Evolutionary conservation across 2,797 vertebrate genomes (phyloP).

Genomic region (Necrosyrtes monachus): DNA sequence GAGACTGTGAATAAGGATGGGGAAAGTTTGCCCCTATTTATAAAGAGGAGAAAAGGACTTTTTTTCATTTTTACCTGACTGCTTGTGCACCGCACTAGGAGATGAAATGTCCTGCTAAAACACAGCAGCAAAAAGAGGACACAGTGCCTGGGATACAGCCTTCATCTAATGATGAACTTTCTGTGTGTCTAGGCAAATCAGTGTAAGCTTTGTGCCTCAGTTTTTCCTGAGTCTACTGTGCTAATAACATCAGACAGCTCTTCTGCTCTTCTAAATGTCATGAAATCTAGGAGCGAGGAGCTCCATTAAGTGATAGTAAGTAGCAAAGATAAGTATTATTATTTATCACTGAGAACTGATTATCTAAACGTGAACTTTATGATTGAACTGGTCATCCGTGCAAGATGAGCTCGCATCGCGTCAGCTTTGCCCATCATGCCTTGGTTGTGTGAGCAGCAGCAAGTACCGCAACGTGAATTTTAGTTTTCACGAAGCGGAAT

Average conservation of each 20-base stretch:
- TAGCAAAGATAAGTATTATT: not conserved
- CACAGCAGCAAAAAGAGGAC: not conserved
- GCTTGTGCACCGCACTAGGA: not conserved
- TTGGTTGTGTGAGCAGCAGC: not conserved
- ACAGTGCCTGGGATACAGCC: not conserved
- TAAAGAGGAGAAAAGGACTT: not conserved
- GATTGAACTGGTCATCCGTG: not conserved
- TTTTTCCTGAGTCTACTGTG: not conserved
- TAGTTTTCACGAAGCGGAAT: not conserved
- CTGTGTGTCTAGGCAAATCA: constrained; percentile 37
- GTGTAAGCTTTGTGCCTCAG: constrained; percentile 31
- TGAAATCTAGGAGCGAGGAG: not conserved
- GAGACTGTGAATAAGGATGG: not conserved
- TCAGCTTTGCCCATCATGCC: not conserved
- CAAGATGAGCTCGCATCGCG: not conserved
- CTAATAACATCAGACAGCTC: constrained; percentile 33
- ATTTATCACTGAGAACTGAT: not conserved
- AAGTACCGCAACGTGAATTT: rapidly evolving
- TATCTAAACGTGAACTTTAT: not conserved
- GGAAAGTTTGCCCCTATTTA: not conserved
- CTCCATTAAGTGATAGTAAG: not conserved
- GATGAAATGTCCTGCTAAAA: not conserved
- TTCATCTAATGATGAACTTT: not conserved
- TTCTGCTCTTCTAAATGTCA: not conserved
- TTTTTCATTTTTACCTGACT: not conserved